phyloP scores from a whole-genome alignment of 2,888 invertebrate genomes.

The Limnephilus marmoratus region DNA sequence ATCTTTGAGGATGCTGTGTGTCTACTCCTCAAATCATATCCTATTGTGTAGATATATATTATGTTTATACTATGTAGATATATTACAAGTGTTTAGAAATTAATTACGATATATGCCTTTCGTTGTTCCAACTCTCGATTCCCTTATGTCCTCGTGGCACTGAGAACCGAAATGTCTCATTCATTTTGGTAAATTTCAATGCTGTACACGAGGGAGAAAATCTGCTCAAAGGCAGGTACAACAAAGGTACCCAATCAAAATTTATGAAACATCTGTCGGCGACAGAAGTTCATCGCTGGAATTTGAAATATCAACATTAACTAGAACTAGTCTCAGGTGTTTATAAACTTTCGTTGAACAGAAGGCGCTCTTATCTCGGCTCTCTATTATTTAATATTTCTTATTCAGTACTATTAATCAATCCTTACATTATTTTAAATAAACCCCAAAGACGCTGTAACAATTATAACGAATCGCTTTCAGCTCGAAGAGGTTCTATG shows the following conservation, averaged over 20 bases:
- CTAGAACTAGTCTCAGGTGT: background rate
- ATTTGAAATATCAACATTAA: constrained; percentile 10
- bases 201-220: background rate
- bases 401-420: constrained; percentile 39
- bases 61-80: too few relatives aligned
- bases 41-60: too few relatives aligned
- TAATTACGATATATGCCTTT: too few relatives aligned
- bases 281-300: constrained; percentile 17
- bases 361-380: background rate
- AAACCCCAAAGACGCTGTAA: background rate
- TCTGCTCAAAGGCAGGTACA: background rate
- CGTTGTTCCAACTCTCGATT: too few relatives aligned
- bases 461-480: constrained; percentile 13
- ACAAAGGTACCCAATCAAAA: background rate
- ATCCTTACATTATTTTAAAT: constrained; percentile 27
- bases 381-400: constrained; percentile 38
- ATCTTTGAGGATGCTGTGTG: too few relatives aligned
- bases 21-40: too few relatives aligned
- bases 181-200: background rate
- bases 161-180: background rate
- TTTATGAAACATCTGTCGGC: background rate
- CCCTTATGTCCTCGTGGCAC: background rate
- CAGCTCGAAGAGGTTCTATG: constrained; percentile 7
- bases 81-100: too few relatives aligned
- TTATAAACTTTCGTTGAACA: background rate